phyloP scores from a whole-genome alignment of 1,140 invertebrate species.

The Hydropsyche tenuis region DNA sequence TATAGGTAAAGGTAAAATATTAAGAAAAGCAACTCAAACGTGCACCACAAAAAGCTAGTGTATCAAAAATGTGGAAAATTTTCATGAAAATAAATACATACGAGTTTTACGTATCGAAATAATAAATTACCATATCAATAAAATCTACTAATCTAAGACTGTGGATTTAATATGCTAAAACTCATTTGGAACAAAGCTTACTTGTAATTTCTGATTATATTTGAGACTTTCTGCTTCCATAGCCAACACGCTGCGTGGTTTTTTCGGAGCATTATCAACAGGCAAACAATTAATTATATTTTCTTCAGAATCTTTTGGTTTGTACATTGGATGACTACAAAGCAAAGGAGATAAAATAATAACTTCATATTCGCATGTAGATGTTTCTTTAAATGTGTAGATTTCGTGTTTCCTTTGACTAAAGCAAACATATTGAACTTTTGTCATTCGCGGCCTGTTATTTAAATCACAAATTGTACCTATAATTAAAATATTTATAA shows the following conservation, averaged over 20 bases:
- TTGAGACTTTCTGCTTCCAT: conserved; percentile 76
- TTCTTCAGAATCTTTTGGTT: conserved; percentile 79
- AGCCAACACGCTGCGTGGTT: conserved; percentile 75
- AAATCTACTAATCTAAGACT: neutral
- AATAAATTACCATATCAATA: too few relatives aligned
- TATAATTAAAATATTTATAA: conserved; percentile 48
- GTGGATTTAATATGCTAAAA: neutral
- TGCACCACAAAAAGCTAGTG: conserved; percentile 22
- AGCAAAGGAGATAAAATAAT: conserved; percentile 84
- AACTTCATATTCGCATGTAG: conserved; percentile 93
- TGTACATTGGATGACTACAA: conserved; percentile 89
- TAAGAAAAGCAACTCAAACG: conserved; percentile 49
- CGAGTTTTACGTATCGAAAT: neutral
- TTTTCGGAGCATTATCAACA: conserved; percentile 71
- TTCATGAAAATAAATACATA: neutral
- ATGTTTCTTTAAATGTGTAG: conserved; percentile 90
- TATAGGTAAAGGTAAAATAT: conserved; percentile 55
- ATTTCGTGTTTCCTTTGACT: conserved; percentile 88
- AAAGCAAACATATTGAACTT: conserved; percentile 86
- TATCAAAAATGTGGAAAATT: conserved; percentile 19
- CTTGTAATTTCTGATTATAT: conserved; percentile 62
- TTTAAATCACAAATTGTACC: conserved; percentile 92
- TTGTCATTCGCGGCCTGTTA: conserved; percentile 78
- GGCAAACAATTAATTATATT: conserved; percentile 83
- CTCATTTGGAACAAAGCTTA: neutral